Evolutionary conservation across 2,113 vertebrate species (phyloP), one percentile per base, ranked within the genome.

Genomic region (Tachycineta bicolor): DNA sequence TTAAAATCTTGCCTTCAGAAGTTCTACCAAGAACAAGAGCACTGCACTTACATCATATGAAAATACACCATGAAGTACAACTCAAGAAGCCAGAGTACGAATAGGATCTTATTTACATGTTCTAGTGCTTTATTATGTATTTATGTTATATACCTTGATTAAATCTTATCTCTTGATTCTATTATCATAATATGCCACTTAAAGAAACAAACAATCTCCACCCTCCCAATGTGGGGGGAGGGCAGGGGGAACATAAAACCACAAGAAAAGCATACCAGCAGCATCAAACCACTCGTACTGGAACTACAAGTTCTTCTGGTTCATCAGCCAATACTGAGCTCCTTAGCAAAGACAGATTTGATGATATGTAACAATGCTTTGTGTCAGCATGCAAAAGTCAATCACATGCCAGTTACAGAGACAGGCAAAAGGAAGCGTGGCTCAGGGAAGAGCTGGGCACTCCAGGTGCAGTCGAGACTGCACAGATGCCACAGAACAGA

Each of bases 131-230:
- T 95, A 94, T 94, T 95, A 83, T 94, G 82, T 83, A 94, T 95
- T 95, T 94, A 85, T 69, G 69, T 59, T 87, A 89, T 46, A 60
- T 83, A 93, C 56, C 47, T 88, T 88, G 94, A 97, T 96, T 95
- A 93, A 91, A 97, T 96, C 94, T 96, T 96, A 97, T 97, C 94
- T 89, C 84, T 85, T 58, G 34, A 83, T 91, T 88, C 88, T 85
- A 93, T 93, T 96, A 95, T 63, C 89, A 95, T 95, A 96, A 95
- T 87, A 95, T 33, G 64, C 56, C 82, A 93, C 94, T 94, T 94
- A 95, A 90, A 92, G 79, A 96, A 96, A 96, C 87, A 95, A 96
- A 85, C 94, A 94, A 81, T 92, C 96, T 84, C 91, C 93, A 92
- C 89, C 68, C 65, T 60, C 34, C 14, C 71, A 85, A 25, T 16